Evolutionary conservation across 2,797 vertebrate species (phyloP).

Genomic region (Coccyzus lansbergi): DNA sequence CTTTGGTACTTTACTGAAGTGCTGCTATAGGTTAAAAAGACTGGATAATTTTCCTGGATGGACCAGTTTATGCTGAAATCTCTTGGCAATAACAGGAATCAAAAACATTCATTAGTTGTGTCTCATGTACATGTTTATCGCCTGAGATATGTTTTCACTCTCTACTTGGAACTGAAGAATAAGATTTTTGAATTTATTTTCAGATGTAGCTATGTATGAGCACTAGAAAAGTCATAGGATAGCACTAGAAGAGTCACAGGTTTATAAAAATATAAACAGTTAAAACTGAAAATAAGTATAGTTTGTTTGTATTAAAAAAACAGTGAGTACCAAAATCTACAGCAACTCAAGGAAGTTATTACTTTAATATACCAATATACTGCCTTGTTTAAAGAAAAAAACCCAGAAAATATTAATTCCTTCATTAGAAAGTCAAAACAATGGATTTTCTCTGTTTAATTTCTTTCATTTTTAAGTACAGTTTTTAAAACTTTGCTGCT

Average conservation of each 20-base stretch:
- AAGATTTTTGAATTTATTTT: neutral
- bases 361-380: neutral
- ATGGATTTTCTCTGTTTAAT: neutral
- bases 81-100: fast-evolving
- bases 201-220: neutral
- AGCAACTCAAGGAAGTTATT: neutral
- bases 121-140: neutral
- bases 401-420: neutral
- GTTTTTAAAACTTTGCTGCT: neutral
- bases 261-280: neutral
- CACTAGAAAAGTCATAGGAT: neutral
- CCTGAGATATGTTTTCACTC: neutral
- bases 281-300: neutral
- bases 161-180: neutral
- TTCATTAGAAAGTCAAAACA: neutral
- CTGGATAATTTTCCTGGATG: neutral
- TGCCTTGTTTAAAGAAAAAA: neutral
- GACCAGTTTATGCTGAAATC: neutral
- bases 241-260: too few species aligned
- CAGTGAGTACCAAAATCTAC: neutral
- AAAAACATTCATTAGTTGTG: neutral
- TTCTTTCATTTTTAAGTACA: neutral
- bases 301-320: neutral
- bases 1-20: neutral
- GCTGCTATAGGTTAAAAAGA: neutral